Percentiles rank a stretch among this genome's conserved stretches.
Evolutionary conservation across 2,888 invertebrate genomes (phyloP).

Genomic region (Diadromus collaris): DNA sequence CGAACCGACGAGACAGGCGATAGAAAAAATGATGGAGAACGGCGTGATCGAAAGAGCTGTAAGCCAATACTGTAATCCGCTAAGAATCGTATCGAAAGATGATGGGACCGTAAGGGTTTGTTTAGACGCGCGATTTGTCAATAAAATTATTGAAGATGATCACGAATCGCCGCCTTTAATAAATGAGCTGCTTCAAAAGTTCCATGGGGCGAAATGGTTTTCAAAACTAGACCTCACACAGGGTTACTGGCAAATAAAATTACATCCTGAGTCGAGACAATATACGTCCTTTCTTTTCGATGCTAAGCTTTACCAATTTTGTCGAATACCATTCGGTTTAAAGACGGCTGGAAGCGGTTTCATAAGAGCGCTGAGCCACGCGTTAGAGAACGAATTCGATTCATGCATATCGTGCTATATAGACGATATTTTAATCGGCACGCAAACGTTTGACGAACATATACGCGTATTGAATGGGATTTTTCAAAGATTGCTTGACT

Average conservation of each 20-base stretch:
- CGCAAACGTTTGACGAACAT: slow-evolving; percentile 60
- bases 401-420: background rate
- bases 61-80: background rate
- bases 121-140: background rate
- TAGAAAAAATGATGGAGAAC: background rate
- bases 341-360: background rate
- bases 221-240: background rate
- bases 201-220: slow-evolving; percentile 31
- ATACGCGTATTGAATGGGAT: slow-evolving; percentile 54
- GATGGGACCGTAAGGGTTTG: background rate
- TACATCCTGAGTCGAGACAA: slow-evolving; percentile 51
- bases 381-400: slow-evolving; percentile 2
- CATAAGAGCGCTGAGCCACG: slow-evolving; percentile 42
- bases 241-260: background rate
- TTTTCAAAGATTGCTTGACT: slow-evolving; percentile 27
- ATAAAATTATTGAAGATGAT: background rate
- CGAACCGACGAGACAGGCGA: background rate
- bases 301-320: slow-evolving; percentile 65
- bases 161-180: background rate
- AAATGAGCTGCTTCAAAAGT: slow-evolving; percentile 50
- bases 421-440: slow-evolving; percentile 56
- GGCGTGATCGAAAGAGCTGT: background rate
- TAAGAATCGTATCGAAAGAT: background rate
- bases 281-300: slow-evolving; percentile 63
- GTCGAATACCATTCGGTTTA: slow-evolving; percentile 69